Conservation (phyloP, 2,113 vertebrate species). For the Dasyprocta punctata region DNA sequence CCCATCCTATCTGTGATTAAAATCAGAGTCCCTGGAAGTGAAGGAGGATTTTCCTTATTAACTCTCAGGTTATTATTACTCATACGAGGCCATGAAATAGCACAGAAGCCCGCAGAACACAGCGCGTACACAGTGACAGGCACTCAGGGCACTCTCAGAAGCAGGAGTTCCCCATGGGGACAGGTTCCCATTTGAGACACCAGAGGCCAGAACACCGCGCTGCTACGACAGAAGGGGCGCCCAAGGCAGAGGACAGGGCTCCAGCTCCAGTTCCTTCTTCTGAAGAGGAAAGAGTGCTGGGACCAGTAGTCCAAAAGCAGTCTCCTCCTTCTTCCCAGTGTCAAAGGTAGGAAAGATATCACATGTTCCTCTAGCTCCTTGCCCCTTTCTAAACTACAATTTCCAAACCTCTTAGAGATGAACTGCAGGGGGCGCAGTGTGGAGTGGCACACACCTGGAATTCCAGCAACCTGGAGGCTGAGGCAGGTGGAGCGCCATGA, state of each 20-base stretch:
- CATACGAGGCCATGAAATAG: neutral
- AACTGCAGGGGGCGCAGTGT: neutral
- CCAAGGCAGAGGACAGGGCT: neutral
- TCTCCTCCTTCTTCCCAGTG: neutral
- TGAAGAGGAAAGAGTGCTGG: neutral
- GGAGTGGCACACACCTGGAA: neutral
- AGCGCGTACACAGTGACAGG: neutral
- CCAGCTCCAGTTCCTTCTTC: neutral
- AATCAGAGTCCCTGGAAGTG: neutral
- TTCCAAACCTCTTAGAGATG: neutral
- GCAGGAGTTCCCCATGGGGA: neutral
- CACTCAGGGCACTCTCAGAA: neutral
- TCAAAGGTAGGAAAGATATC: neutral
- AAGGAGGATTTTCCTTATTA: neutral
- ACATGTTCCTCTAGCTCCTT: neutral
- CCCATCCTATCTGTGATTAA: neutral
- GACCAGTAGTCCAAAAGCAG: neutral
- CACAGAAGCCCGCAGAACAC: neutral
- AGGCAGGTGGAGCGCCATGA: neutral
- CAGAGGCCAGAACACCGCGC: neutral
- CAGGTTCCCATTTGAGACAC: neutral
- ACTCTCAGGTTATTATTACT: neutral
- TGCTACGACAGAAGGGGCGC: neutral
- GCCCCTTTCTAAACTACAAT: neutral
- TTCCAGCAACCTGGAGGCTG: neutral